Percentiles rank a stretch among this genome's conserved stretches.
Conservation (phyloP, 2,888 invertebrate species). For the Phania funesta region DNA sequence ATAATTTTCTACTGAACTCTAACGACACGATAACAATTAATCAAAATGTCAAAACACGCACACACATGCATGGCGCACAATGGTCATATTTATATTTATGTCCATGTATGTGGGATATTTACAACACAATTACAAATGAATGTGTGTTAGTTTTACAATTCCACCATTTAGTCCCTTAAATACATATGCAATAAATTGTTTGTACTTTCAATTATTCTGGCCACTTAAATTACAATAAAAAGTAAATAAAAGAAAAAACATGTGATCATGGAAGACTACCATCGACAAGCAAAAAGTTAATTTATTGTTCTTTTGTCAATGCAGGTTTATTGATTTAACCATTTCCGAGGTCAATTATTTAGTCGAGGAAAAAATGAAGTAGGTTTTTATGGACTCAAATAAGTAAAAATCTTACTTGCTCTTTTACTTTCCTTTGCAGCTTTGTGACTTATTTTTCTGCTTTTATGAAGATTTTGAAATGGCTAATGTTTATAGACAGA, state of each 20-base stretch:
- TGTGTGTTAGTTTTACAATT: not conserved
- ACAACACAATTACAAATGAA: not conserved
- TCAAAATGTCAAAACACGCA: conserved; percentile 58
- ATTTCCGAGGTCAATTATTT: conserved; percentile 10
- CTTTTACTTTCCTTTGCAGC: not conserved
- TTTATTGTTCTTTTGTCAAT: not conserved
- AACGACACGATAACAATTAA: conserved; percentile 60
- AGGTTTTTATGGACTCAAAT: conserved; percentile 18
- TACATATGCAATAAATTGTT: not conserved
- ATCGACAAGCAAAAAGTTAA: too few relatives aligned
- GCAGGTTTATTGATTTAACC: not conserved
- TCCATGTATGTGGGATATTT: not conserved
- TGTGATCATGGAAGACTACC: too few relatives aligned
- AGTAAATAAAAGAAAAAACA: too few relatives aligned
- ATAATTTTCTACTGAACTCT: conserved; percentile 44
- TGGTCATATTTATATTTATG: not conserved
- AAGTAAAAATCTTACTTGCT: conserved; percentile 1
- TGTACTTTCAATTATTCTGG: conserved; percentile 11
- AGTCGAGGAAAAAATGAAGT: conserved; percentile 17
- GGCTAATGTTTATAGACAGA: too few relatives aligned
- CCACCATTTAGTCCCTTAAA: not conserved
- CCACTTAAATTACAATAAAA: conserved; percentile 12
- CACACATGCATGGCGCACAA: conserved; percentile 11
- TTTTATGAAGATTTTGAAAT: not conserved
- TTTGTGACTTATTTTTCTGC: conserved; percentile 18